These are phyloP conservation scores for Acronicta psi DNA, from an alignment of 2,888 invertebrate genomes.

Conservation along the genomic window DNA sequence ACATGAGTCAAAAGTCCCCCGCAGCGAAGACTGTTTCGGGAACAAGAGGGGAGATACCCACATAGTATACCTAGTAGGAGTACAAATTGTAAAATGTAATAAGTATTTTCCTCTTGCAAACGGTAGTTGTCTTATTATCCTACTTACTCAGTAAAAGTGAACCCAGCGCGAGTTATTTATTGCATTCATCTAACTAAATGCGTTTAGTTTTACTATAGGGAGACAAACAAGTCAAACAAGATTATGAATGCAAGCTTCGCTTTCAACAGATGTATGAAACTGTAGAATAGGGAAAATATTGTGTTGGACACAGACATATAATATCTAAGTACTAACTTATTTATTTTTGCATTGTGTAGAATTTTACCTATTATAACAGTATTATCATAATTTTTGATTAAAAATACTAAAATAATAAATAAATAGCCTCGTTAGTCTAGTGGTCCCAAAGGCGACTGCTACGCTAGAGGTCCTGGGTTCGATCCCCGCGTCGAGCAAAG, in stretches of 20 bases:
- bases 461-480: too few species aligned
- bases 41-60: slow-evolving; percentile 21
- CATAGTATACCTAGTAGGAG: not conserved
- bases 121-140: not conserved
- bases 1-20: slow-evolving; percentile 61
- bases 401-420: too few species aligned
- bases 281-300: not conserved
- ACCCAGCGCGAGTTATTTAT: slow-evolving; percentile 27
- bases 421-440: too few species aligned
- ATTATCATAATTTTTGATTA: too few species aligned
- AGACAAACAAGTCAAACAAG: slow-evolving; percentile 52
- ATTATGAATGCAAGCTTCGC: slow-evolving; percentile 42
- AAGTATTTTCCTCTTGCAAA: too few species aligned
- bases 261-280: slow-evolving; percentile 24
- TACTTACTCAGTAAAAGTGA: slow-evolving; percentile 21
- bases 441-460: too few species aligned
- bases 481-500: too few species aligned
- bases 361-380: too few species aligned
- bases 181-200: slow-evolving; percentile 24
- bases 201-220: slow-evolving; percentile 9
- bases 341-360: too few species aligned
- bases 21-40: slow-evolving; percentile 50
- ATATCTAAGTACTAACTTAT: too few species aligned
- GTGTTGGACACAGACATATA: too few species aligned
- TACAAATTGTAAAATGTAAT: not conserved